Evolutionary conservation across 1,140 invertebrate species (phyloP), one percentile per base, ranked within the genome.

Genomic region (Trachelipus rathkii): DNA sequence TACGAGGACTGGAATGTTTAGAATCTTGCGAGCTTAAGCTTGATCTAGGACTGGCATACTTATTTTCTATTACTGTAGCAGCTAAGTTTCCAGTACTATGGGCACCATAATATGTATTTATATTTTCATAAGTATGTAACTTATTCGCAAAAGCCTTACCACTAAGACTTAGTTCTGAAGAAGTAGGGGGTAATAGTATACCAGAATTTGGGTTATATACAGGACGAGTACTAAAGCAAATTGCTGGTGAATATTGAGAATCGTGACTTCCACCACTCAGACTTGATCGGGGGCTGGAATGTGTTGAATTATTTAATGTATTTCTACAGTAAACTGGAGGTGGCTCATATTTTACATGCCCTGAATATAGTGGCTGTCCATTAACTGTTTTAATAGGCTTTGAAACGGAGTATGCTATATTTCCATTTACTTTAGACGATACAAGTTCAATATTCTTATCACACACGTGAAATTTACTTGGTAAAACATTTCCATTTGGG

Each of bases 191-290:
- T 77, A 75, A 68, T 67, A 33, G 53, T 74, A 72, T 45, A 70
- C 70, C 71, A 77, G 74, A 77, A 78, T 74, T 70, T 44, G 66
- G 76, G 74, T 75, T 21, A 71, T 70, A 53, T 33, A 46, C 67
- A 46, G 75, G 46, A 19, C 43, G 69, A 19, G 11, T 3, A 60
- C 50, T 19, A 60, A 60, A 15, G 19, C 19, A 15, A 15, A 60
- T 8, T 15, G 50, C 11, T 60, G 50, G 50, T 90, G 24, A 84
- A 86, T 84, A 84, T 73, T 89, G 88, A 23, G 90, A 87, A 81
- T 86, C 89, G 81, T 89, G 88, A 74, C 89, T 89, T 76, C 88
- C 87, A 77, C 88, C 87, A 82, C 89, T 89, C 24, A 89, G 83
- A 83, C 87, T 88, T 75, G 87, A 88, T 70, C 87, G 85, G 67